Conservation (phyloP, 2,113 vertebrate species). For the Xenopus borealis region DNA sequence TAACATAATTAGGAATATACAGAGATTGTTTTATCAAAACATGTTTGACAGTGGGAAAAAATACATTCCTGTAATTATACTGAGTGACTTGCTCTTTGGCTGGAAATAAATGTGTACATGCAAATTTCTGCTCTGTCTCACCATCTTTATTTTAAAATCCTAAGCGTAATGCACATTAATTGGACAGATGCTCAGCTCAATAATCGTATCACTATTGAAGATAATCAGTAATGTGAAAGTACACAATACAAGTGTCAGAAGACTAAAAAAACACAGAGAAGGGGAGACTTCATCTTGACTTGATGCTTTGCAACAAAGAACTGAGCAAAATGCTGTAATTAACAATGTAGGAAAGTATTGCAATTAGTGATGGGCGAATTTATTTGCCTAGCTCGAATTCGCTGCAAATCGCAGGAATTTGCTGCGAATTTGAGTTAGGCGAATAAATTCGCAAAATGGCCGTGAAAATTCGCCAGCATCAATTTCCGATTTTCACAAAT, state of each 20-base stretch:
- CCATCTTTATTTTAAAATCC: constrained; percentile 29
- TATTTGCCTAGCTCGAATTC: too few relatives aligned
- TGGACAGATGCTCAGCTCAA: constrained; percentile 24
- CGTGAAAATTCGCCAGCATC: too few relatives aligned
- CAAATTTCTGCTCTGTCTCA: constrained; percentile 29
- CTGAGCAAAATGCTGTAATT: not conserved
- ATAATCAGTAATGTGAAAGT: constrained; percentile 24
- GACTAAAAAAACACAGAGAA: not conserved
- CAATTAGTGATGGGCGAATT: too few relatives aligned
- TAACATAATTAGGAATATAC: constrained; percentile 40
- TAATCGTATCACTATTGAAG: constrained; percentile 17
- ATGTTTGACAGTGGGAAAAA: constrained; percentile 33
- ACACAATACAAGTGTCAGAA: constrained; percentile 17
- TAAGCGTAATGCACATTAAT: constrained; percentile 19
- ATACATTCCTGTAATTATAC: constrained; percentile 30
- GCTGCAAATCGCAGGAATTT: too few relatives aligned
- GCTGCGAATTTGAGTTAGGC: too few relatives aligned
- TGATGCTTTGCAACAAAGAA: constrained; percentile 5
- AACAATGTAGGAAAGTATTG: too few relatives aligned
- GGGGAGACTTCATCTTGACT: not conserved
- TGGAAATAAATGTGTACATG: constrained; percentile 14
- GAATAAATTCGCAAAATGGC: too few relatives aligned
- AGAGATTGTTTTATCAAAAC: constrained; percentile 36
- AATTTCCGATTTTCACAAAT: too few relatives aligned
- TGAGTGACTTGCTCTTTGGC: constrained; percentile 31